Conservation (phyloP, 2,113 vertebrate species). For the Triplophysa siluroides region DNA sequence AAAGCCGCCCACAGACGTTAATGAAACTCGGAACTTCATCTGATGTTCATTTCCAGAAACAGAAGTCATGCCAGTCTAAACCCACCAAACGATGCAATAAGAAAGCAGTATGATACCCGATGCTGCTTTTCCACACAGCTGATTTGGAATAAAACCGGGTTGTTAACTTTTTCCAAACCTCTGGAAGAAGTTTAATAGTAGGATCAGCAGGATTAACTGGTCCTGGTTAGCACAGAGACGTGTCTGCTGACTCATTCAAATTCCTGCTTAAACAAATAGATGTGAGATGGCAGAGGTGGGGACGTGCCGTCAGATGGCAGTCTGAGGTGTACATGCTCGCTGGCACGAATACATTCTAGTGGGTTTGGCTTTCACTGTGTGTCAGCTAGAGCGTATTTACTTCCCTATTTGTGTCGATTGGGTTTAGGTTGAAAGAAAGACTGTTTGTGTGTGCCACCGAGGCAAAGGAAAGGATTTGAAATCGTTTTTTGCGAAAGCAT, state of each 20-base stretch:
- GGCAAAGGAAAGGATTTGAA: too few species aligned
- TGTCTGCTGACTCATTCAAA: not conserved
- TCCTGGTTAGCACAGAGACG: not conserved
- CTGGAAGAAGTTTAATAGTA: not conserved
- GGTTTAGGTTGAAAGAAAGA: conserved; percentile 11
- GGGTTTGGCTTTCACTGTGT: conserved; percentile 9
- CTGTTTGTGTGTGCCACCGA: not conserved
- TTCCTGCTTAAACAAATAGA: conserved; percentile 24
- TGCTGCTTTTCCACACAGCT: conserved; percentile 29
- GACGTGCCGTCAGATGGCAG: conserved; percentile 19
- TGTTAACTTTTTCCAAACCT: conserved; percentile 19
- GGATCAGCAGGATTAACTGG: not conserved
- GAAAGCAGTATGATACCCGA: not conserved
- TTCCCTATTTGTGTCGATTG: conserved; percentile 6
- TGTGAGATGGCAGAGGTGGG: conserved; percentile 19
- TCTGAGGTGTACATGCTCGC: conserved; percentile 22
- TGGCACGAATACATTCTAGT: conserved; percentile 54
- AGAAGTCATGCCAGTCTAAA: not conserved
- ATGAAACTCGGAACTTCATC: not conserved
- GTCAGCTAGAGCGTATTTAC: conserved; percentile 3
- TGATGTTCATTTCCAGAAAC: not conserved
- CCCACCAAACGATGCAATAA: not conserved
- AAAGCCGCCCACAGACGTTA: not conserved
- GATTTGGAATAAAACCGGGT: not conserved
- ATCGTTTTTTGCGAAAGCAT: too few species aligned